Evolutionary conservation across 2,797 vertebrate genomes (phyloP).

Genomic region (Xiphorhynchus erythropygius): DNA sequence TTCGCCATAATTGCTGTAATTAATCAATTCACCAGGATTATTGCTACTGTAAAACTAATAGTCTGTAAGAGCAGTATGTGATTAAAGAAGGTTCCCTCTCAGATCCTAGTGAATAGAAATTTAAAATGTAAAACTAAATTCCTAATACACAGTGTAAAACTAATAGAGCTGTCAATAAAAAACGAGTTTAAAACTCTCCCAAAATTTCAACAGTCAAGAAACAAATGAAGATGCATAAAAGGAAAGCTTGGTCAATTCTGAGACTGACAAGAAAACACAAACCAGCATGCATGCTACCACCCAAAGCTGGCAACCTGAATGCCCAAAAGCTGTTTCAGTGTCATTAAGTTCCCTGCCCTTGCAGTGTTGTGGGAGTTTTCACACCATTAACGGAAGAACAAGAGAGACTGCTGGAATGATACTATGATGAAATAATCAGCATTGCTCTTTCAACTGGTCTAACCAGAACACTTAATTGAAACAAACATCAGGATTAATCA

Average conservation of each 20-base stretch:
- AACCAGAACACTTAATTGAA: neutral
- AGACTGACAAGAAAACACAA: neutral
- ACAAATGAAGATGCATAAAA: neutral
- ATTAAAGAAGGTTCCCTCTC: conserved; percentile 33
- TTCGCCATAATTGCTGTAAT: conserved; percentile 39
- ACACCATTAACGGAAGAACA: neutral
- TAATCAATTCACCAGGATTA: conserved; percentile 46
- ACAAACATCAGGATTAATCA: neutral
- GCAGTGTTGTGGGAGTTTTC: neutral
- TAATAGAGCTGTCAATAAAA: neutral
- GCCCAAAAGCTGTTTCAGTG: neutral
- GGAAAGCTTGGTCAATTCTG: neutral
- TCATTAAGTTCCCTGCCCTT: neutral
- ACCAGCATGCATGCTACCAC: neutral
- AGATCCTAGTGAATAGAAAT: neutral
- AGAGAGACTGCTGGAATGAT: neutral
- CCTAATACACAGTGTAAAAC: neutral
- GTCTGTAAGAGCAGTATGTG: conserved; percentile 13
- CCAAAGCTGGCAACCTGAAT: neutral
- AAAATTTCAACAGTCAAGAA: neutral
- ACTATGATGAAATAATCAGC: neutral
- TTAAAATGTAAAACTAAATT: neutral
- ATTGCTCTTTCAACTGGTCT: neutral
- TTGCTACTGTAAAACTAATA: conserved; percentile 59
- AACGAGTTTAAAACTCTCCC: neutral